Evolutionary conservation across 37 sponge, comb jelly and placozoan genomes (phyloP), one percentile per base, ranked within the genome.

Genomic region (Corticium candelabrum): DNA sequence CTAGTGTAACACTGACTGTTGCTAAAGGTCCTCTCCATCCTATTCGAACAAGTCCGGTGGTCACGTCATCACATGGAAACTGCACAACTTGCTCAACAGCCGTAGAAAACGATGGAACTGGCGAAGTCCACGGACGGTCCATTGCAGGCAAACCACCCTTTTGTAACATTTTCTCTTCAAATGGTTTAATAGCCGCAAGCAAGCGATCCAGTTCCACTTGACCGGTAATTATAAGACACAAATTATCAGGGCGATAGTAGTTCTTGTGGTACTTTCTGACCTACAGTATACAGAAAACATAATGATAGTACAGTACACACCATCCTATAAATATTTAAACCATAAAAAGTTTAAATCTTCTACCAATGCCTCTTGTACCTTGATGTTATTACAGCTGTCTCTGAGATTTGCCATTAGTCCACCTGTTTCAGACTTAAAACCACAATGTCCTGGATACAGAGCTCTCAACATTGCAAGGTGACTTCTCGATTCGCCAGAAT

Each of bases 221-320:
- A 0, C 95, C 95, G 0, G 81, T 67, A n/a, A 94, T 77, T 27
- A 90, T 90, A 30, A 94, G 74, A 70, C 79, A 70, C 21, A 94
- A 79, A 83, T 94, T 94, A 82, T 90, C 93, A 1, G 91, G 95
- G 38, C 93, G 81, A 77, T 94, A 94, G 87, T 72, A 94, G 3
- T 37, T 29, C 2, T 33, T 7, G 68, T 94, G 95, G 73, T 91
- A 94, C 71, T 68, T 77, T 0, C 83, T 37, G 3, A 93, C 94
- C 93, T 92, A 77, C 1, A 39, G 68, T 37, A 21, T 1, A 37
- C 27, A 21, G 40, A n/a, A 76, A 34, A 3, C 35, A 21, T 35
- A 3, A 84, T 2, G 11, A 78, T 78, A 71, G 71, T 75, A 74
- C 29, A 76, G 4, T 15, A 70, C 15, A 77, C 30, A 15, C 15